These are phyloP conservation scores for Zosterops borbonicus DNA, from an alignment of 2,113 vertebrate species.

Conservation along the genomic window DNA sequence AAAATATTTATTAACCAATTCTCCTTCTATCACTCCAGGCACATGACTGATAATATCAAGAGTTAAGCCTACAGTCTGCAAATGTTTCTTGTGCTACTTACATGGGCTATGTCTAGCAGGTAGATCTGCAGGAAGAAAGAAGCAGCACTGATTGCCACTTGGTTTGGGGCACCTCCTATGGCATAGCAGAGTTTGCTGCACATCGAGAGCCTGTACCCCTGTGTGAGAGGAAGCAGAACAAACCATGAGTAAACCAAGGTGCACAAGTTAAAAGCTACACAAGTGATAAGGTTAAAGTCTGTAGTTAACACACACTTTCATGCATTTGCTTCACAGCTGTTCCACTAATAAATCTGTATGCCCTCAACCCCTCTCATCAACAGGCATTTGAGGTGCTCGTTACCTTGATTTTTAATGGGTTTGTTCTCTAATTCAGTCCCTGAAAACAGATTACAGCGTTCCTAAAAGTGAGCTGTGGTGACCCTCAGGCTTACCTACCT, in stretches of 20 bases:
- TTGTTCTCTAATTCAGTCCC: background rate
- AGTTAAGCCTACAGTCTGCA: background rate
- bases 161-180: constrained; percentile 91
- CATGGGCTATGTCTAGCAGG: constrained; percentile 92
- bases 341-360: background rate
- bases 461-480: background rate
- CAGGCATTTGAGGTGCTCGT: background rate
- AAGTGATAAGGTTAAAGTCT: background rate
- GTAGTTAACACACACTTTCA: background rate
- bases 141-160: constrained; percentile 88
- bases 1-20: background rate
- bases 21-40: background rate
- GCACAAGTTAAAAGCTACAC: background rate
- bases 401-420: background rate
- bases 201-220: constrained; percentile 77
- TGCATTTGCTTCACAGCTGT: background rate
- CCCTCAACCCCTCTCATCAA: background rate
- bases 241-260: background rate
- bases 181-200: constrained; percentile 91
- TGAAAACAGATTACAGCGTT: background rate
- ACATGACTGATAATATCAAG: background rate
- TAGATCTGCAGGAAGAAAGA: constrained; percentile 96
- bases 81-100: constrained; percentile 56
- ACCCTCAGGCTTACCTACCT: background rate
- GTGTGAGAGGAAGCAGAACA: constrained; percentile 61